A percentile compares a stretch with the other conserved stretches of the same genome.
Evolutionary conservation across 2,888 invertebrate species (phyloP).

Genomic region (Cyaniris semiargus): DNA sequence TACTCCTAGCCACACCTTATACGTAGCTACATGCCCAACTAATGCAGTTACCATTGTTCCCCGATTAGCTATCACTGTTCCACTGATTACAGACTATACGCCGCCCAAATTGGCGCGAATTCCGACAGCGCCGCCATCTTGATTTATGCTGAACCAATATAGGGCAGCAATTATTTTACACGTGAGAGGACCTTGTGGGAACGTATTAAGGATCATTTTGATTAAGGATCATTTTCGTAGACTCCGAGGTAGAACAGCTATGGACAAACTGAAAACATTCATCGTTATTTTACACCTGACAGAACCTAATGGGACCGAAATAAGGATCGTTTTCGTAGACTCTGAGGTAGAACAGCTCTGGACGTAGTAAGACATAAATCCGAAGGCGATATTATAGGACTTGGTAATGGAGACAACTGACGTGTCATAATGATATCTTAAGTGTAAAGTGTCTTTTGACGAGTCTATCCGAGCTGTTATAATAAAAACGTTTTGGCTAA

Average conservation of each 20-base stretch:
- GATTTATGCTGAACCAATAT: conserved; percentile 5
- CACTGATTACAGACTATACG: conserved; percentile 3
- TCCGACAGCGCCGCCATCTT: conserved; percentile 24
- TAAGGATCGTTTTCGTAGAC: not conserved
- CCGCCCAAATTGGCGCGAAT: conserved; percentile 32
- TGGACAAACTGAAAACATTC: no score
- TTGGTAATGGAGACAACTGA: not conserved
- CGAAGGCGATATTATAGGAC: not conserved
- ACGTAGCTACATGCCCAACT: not conserved
- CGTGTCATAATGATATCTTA: not conserved
- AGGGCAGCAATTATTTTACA: not conserved
- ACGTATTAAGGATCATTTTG: no score
- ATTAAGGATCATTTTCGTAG: not conserved
- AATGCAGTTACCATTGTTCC: not conserved
- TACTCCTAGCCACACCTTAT: not conserved
- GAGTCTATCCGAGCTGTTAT: not conserved
- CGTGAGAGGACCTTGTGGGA: not conserved
- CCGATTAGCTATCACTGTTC: conserved; percentile 3
- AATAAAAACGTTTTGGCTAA: not conserved
- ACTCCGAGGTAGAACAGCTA: not conserved
- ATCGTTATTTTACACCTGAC: not conserved
- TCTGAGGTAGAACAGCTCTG: not conserved
- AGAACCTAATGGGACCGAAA: no score
- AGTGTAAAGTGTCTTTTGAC: not conserved
- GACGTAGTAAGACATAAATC: not conserved